A percentile compares a stretch with the other conserved stretches of the same genome.
phyloP scores from a whole-genome alignment of 2,888 invertebrate genomes.

The Nasonia oneida region DNA sequence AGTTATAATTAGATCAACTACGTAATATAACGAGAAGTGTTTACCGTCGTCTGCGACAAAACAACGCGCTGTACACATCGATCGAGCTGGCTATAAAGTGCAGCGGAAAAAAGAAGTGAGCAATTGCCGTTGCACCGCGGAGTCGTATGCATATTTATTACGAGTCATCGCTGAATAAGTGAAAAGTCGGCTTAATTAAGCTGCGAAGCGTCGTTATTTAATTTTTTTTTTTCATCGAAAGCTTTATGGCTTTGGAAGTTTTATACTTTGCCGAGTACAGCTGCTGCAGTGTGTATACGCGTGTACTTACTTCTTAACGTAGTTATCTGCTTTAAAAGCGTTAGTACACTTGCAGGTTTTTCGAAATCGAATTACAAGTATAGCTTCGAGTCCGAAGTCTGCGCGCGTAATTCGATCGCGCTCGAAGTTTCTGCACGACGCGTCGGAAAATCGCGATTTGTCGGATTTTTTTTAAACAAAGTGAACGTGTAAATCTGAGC shows the following conservation, averaged over 20 bases:
- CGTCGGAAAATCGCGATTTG: no score
- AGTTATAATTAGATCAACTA: constrained; percentile 54
- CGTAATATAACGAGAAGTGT: constrained; percentile 49
- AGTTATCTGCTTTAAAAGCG: not conserved
- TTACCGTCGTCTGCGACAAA: constrained; percentile 33
- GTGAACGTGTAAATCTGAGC: not conserved
- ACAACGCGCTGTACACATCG: constrained; percentile 15
- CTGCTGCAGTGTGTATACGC: not conserved
- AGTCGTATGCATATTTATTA: not conserved
- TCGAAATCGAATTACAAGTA: not conserved
- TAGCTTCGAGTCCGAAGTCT: not conserved
- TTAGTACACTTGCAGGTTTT: constrained; percentile 13
- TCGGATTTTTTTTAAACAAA: constrained; percentile 16
- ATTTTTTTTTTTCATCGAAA: not conserved
- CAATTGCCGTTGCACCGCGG: not conserved
- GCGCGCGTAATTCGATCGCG: not conserved
- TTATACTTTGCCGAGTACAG: no score
- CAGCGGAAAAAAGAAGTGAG: not conserved
- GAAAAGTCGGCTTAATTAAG: no score
- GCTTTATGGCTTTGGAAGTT: not conserved
- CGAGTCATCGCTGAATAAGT: not conserved
- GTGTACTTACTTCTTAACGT: not conserved
- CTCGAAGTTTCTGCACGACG: not conserved
- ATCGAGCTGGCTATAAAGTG: not conserved
- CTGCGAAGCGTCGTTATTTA: not conserved